Base-by-base conservation (phyloP, 2,113 vertebrate species). In the Clinocottus analis region DNA sequence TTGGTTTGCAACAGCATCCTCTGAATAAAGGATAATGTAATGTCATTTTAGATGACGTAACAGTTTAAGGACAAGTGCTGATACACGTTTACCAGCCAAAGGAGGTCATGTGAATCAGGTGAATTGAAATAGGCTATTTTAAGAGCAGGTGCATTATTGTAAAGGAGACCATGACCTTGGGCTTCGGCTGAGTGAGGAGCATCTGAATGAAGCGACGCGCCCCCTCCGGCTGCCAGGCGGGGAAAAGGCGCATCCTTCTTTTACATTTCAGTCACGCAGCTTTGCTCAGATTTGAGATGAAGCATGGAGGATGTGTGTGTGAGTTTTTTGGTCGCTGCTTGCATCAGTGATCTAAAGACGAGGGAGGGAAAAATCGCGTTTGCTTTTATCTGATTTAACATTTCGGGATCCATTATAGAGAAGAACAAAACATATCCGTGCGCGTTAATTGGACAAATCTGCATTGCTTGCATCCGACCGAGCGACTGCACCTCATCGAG, bases 231-330 rank as follows among this genome's bases (percentile, higher is more conserved):
- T 56, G 10, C 49, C 86, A 53, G 81, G 70, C 80, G 65, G 81
- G 72, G 76, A 86, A 88, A 85, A 88, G 78, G 84, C 90, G 81
- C 90, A 87, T 83, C 91, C 74, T 73, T 31, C 75, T 67, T 81
- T 64, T 47, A 41, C 45, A 87, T 89, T 87, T 72, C 86, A 70
- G 86, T 89, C 91, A 91, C 91, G 91, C 87, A 85, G 77, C 76
- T 79, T 63, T 61, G 84, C 88, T 83, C 89, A 85, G 80, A 88
- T 90, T 87, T 62, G 72, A 85, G 72, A 79, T 73, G 89, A 87
- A 37, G 72, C 82, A 67, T 45, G 29, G 58, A 60, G 56, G 66
- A 75, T 68, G 84, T 63, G 35, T 7, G 6, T 47, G 66, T 66
- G 33, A 5, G 8, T 45, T 41, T 1, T 45, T 69, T 11, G 2